Percentiles rank a stretch among this genome's conserved stretches.
Conservation (phyloP, 37 sponge, comb jelly and placozoan species). For the Agelas oroides region DNA sequence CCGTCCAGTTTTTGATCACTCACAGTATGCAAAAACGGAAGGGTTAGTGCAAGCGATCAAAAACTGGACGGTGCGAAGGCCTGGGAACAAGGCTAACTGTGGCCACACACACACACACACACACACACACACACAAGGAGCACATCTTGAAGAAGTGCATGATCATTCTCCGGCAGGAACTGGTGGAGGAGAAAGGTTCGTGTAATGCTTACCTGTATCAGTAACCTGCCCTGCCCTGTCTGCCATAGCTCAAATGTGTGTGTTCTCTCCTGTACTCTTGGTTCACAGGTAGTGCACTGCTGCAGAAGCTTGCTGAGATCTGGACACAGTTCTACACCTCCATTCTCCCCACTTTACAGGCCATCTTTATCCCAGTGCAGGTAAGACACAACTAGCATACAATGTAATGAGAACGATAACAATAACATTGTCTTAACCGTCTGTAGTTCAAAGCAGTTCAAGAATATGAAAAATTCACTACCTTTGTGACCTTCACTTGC, state of each 20-base stretch:
- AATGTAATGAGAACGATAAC: not conserved
- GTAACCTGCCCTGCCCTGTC: too few relatives aligned
- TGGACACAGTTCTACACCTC: conserved; percentile 86
- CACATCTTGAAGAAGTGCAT: conserved; percentile 66
- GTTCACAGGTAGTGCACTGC: conserved; percentile 39
- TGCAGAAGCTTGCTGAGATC: conserved; percentile 67
- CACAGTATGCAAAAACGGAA: too few relatives aligned
- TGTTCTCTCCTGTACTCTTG: not conserved
- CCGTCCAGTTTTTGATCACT: too few relatives aligned
- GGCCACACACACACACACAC: not conserved
- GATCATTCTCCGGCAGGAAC: conserved; percentile 66
- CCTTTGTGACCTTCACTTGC: not conserved
- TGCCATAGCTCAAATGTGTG: not conserved
- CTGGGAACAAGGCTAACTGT: not conserved
- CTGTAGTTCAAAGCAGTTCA: too few relatives aligned
- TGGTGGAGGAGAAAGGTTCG: conserved; percentile 47
- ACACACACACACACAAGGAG: conserved; percentile 24
- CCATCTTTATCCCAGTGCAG: conserved; percentile 74
- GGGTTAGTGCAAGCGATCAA: too few relatives aligned
- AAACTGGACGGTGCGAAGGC: too few relatives aligned
- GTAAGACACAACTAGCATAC: not conserved
- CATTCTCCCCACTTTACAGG: conserved; percentile 84
- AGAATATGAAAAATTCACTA: too few relatives aligned
- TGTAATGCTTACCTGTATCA: too few relatives aligned
- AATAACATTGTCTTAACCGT: too few relatives aligned